Base-by-base conservation (phyloP, 2,797 vertebrate genomes). In the Dicrostonyx torquatus region DNA sequence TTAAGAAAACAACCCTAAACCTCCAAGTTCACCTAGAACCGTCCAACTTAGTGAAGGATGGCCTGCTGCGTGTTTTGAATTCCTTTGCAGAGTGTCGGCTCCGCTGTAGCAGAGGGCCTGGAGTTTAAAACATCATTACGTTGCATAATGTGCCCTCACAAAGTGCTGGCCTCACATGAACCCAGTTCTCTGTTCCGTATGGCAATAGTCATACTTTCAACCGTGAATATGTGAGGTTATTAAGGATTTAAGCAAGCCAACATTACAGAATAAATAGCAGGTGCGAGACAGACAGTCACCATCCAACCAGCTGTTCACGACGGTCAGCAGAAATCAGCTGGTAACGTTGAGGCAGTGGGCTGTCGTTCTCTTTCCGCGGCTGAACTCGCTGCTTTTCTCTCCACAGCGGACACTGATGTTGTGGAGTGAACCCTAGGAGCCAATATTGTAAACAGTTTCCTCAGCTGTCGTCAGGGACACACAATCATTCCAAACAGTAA, bases 71-170 rank as follows among this genome's bases (percentile, higher is more conserved):
- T 78, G 40, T 34, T 70, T 45, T 14, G 73, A 68, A 75, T 60
- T 93, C 66, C 66, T 77, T 88, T 55, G 24, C 40, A 78, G 89
- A 73, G 40, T 55, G 5, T 82, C 62, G 26, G 40, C n/a, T 68
- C 55, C 2, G 22, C 53, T 40, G 50, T 66, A 29, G 22, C 0
- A 7, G 18, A 84, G n/a, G 76, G 60, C 6, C 43, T 45, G 11
- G 62, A 31, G 34, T 45, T 40, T 64, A 53, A 72, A 53, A 45
- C 50, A 55, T 3, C 48, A 6, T n/a, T 6, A 22, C 15, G 43
- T 45, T 29, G 11, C 66, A 62, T 13, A 43, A 26, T n/a, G 37
- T 24, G 70, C n/a, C 13, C 55, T 6, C 26, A 43, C 7, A 6
- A 62, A n/a, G n/a, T n/a, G n/a, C n/a, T n/a, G n/a, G 72, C 64